Evolutionary conservation across 2,797 vertebrate genomes (phyloP).

Genomic region (Tauraco hartlaubi): DNA sequence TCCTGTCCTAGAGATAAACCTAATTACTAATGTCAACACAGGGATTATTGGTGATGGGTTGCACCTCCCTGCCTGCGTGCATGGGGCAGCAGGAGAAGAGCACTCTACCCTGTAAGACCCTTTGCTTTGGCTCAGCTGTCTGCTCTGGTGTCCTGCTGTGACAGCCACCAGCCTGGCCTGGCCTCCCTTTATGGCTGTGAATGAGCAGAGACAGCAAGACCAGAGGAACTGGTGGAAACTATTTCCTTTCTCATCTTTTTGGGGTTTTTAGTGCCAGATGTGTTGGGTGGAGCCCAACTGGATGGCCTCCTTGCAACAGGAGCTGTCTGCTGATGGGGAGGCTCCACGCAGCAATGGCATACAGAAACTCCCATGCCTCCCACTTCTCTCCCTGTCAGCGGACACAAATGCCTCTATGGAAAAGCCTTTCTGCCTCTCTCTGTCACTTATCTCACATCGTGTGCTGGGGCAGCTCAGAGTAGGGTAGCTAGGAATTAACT

Average conservation of each 20-base stretch:
- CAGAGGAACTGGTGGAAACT: not conserved
- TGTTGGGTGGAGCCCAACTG: not conserved
- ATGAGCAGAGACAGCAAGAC: not conserved
- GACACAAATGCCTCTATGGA: not conserved
- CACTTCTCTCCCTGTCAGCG: not conserved
- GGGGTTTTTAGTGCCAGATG: not conserved
- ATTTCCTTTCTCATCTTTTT: not conserved
- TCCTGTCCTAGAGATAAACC: not conserved
- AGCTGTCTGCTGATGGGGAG: not conserved
- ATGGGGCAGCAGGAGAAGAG: not conserved
- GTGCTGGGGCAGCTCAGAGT: constrained; percentile 42
- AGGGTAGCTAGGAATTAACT: not conserved
- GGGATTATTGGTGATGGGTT: not conserved
- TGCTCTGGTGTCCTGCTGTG: not conserved
- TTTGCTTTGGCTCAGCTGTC: not conserved
- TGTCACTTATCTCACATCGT: not conserved
- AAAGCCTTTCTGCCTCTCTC: constrained; percentile 15
- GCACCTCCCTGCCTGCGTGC: not conserved
- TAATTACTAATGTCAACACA: not conserved
- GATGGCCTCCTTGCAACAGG: not conserved
- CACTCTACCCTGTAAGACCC: not conserved
- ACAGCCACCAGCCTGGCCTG: not conserved
- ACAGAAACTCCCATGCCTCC: not conserved
- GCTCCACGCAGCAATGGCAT: not conserved
- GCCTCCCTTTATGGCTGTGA: not conserved